Conservation (phyloP, 2,113 vertebrate genomes). For the Electrona antarctica region DNA sequence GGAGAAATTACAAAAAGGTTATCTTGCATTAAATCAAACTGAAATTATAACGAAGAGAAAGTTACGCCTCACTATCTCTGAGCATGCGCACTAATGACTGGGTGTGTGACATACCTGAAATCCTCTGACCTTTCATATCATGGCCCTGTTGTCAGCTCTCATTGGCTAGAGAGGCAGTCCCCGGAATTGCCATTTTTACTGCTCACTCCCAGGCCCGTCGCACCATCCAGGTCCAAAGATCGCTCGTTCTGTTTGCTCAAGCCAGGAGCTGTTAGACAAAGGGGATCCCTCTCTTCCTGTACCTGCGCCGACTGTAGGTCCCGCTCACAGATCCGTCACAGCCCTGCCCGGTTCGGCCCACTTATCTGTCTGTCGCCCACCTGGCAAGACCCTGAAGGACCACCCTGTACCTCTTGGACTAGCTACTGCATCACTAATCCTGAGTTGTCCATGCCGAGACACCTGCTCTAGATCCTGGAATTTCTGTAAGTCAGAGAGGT, state of each 20-base stretch:
- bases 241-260: constrained; percentile 59
- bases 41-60: neutral
- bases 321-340: constrained; percentile 1
- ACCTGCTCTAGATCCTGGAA: constrained; percentile 2
- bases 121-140: neutral
- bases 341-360: neutral
- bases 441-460: neutral
- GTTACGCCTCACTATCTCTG: neutral
- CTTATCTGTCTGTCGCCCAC: constrained; percentile 23
- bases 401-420: neutral
- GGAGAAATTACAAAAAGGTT: too few relatives aligned
- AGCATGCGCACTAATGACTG: constrained; percentile 14
- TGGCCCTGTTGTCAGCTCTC: constrained; percentile 3
- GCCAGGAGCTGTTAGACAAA: constrained; percentile 17
- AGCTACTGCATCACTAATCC: neutral
- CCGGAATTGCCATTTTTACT: constrained; percentile 55
- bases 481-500: constrained; percentile 23
- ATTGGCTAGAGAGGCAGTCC: constrained; percentile 43
- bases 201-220: constrained; percentile 31
- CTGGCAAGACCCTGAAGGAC: constrained; percentile 1
- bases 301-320: constrained; percentile 8
- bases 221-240: constrained; percentile 72
- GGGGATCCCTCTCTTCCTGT: constrained; percentile 29
- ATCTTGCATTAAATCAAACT: neutral
- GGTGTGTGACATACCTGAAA: constrained; percentile 42